A percentile compares a stretch with the other conserved stretches of the same genome.
Conservation (phyloP, 2,888 invertebrate species). For the Anticlea derivata region DNA sequence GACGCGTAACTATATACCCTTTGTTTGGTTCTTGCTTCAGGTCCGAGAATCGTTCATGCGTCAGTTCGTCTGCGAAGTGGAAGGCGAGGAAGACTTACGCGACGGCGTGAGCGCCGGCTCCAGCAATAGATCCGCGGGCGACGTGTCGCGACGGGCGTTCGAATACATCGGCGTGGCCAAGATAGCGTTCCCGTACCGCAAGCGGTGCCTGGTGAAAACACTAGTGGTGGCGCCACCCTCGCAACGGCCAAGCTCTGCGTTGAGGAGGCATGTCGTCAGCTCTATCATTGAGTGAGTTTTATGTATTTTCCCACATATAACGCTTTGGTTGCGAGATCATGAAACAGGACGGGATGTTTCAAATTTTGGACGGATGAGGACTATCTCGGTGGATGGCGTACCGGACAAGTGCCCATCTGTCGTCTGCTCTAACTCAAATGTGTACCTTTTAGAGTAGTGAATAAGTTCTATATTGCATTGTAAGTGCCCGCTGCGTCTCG, state of each 20-base stretch:
- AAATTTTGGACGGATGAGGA: no score
- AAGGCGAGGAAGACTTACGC: constrained; percentile 88
- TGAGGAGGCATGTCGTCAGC: constrained; percentile 91
- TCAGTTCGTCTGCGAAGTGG: constrained; percentile 96
- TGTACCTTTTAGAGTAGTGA: no score
- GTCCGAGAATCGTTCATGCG: constrained; percentile 99
- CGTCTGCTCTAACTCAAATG: no score
- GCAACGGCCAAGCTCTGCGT: constrained; percentile 90
- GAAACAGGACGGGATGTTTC: no score
- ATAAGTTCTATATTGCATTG: no score
- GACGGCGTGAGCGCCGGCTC: constrained; percentile 60
- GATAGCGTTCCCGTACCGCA: constrained; percentile 86
- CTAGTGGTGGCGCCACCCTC: constrained; percentile 93
- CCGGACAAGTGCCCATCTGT: no score
- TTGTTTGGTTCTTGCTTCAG: no score
- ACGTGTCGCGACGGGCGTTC: constrained; percentile 65
- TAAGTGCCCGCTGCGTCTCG: no score
- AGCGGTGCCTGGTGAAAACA: constrained; percentile 92
- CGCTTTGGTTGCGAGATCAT: no score
- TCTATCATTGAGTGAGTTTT: constrained; percentile 91
- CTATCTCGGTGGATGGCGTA: no score
- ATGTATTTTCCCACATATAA: no score
- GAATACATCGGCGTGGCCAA: constrained; percentile 72
- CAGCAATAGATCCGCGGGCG: constrained; percentile 42
- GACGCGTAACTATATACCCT: no score